phyloP scores from a whole-genome alignment of 2,797 vertebrate genomes.

The Notolepis coatsorum region DNA sequence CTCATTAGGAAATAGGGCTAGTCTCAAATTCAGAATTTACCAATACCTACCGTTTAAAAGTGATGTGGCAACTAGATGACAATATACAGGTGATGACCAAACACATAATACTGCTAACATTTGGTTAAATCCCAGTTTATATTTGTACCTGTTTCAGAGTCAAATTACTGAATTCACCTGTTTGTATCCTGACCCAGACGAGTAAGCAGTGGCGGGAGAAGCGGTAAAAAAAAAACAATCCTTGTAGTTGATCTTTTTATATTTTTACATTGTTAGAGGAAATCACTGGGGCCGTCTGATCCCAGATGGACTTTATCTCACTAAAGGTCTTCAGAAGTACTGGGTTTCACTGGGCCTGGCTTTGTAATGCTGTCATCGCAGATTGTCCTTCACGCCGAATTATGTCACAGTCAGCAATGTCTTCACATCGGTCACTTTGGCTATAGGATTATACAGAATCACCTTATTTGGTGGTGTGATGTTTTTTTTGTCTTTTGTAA shows the following conservation, averaged over 20 bases:
- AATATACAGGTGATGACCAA: too few relatives aligned
- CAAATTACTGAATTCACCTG: too few relatives aligned
- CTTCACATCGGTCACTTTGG: slow-evolving; percentile 5
- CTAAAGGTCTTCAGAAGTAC: not conserved
- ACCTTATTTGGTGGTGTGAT: slow-evolving; percentile 52
- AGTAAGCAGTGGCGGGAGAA: too few relatives aligned
- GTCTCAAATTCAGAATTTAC: too few relatives aligned
- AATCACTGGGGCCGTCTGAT: not conserved
- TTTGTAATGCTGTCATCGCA: not conserved
- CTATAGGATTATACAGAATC: not conserved
- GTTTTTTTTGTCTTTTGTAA: slow-evolving; percentile 15
- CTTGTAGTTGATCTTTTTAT: not conserved
- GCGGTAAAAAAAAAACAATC: too few relatives aligned
- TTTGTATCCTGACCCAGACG: not conserved
- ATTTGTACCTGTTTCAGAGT: too few relatives aligned
- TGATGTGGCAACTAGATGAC: too few relatives aligned
- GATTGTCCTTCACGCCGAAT: not conserved
- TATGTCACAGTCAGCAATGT: not conserved
- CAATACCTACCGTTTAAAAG: too few relatives aligned
- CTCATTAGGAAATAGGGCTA: too few relatives aligned
- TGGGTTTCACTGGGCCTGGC: not conserved
- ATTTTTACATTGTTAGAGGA: not conserved
- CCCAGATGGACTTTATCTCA: not conserved
- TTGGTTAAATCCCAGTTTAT: too few relatives aligned
- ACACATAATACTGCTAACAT: too few relatives aligned